phyloP scores from a whole-genome alignment of 2,113 vertebrate genomes.

The Nansenia antarctica region DNA sequence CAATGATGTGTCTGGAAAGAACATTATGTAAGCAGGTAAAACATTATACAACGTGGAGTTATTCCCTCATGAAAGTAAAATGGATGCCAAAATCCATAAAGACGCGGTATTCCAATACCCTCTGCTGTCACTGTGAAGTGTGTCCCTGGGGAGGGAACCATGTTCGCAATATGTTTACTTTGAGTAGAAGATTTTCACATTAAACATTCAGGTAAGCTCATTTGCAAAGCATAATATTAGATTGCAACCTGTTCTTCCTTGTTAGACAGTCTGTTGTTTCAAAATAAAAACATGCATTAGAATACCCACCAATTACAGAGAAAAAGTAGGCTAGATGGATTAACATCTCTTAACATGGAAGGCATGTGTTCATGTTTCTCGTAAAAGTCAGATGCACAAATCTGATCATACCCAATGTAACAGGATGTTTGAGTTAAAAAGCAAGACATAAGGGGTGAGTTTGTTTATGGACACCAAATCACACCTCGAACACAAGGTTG shows the following conservation, averaged over 20 bases:
- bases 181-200: slow-evolving; percentile 50
- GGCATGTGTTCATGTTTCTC: neutral
- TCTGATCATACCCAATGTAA: neutral
- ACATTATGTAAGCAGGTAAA: slow-evolving; percentile 34
- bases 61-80: slow-evolving; percentile 52
- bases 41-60: slow-evolving; percentile 33
- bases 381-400: neutral
- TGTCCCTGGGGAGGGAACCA: slow-evolving; percentile 41
- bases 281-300: slow-evolving; percentile 56
- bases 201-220: slow-evolving; percentile 52
- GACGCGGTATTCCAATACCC: slow-evolving; percentile 35
- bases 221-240: slow-evolving; percentile 73
- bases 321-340: too few relatives aligned
- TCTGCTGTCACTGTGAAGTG: slow-evolving; percentile 18
- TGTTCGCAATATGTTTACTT: slow-evolving; percentile 58
- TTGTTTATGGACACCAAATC: neutral
- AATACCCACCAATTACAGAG: slow-evolving; percentile 53
- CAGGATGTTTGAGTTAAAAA: neutral
- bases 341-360: neutral
- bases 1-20: slow-evolving; percentile 48
- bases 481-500: neutral
- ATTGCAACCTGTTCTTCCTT: slow-evolving; percentile 65
- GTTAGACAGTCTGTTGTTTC: slow-evolving; percentile 59
- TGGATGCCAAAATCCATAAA: slow-evolving; percentile 39
- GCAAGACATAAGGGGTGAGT: neutral